Base-by-base conservation (phyloP, 1,140 invertebrate species). In the Dendroctonus valens region DNA sequence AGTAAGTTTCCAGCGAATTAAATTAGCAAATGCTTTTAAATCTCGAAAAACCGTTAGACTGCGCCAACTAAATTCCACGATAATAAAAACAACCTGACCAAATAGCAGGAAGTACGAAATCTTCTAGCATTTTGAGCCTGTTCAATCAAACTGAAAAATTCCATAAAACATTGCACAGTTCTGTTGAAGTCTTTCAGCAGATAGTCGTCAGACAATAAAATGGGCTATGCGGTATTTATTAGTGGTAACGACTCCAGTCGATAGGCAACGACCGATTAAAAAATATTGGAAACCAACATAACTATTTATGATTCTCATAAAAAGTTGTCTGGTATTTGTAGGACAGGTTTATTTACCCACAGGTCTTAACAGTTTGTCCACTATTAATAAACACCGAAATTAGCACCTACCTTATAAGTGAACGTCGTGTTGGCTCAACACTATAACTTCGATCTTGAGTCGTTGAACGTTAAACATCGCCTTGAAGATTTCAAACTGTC, bases 331-430 rank as follows among this genome's bases (percentile, higher is more conserved):
- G 37, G 53, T 39, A 49, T 59, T 50, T 37, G 9, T 38, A 15
- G 14, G 37, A 59, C 15, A n/a, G n/a, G 42, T 59, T 59, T 59
- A 59, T 59, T 59, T 59, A 59, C 42, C 26, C 14, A 59, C n/a
- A 11, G 44, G 46, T 38, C 48, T 59, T 59, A 50, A 59, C 42
- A 59, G 58, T 48, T 38, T 59, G 42, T 59, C 44, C 44, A 59
- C 42, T 61, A 51, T 51, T 41, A 51, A 61, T 61, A 61, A 61
- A 61, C 48, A 61, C 48, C 59, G 12, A 40, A 61, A 61, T 61
- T 61, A 61, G 48, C 59, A 61, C 59, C n/a, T 61, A 61, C 59
- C 59, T 61, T 61, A 61, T 61, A 61, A 51, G 59, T 61, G 59
- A 61, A 49, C 58, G 50, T n/a, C n/a, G 12, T 49, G 11, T 59